Evolutionary conservation across 2,888 invertebrate species (phyloP), one percentile per base, ranked within the genome.

Genomic region (Erebia palarica): DNA sequence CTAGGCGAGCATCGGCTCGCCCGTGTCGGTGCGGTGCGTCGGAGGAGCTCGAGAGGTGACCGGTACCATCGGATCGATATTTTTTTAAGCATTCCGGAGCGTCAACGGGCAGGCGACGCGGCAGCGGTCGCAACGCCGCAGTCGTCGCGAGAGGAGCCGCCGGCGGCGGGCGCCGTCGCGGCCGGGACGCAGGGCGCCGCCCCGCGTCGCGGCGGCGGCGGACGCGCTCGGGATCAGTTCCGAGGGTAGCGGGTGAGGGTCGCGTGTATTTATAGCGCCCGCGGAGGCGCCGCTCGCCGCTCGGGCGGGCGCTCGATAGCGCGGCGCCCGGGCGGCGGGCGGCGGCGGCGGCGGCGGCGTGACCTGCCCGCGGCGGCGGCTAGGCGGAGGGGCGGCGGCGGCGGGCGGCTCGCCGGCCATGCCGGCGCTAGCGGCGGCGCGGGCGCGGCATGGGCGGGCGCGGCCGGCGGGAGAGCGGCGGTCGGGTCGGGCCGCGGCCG

Each of bases 191-290:
- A 13, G 36, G 36, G 72, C 61, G 75, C 42, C 65, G 51, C 73
- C 70, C 44, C 58, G 68, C 36, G 36, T n/a, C n/a, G 5, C n/a
- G 51, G n/a, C n/a, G 51, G 51, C 51, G 51, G 14, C 51, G 51
- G 51, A 77, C 79, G 75, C 16, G 76, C 80, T 81, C 82, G 81
- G 82, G 82, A 81, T 83, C 81, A 73, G 77, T 79, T 84, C 82
- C 78, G 84, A 86, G 88, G 88, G 87, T 84, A 88, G 87, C 84
- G 80, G 89, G 88, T 87, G 88, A 89, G 87, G 89, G 88, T 86
- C 89, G 74, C 72, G 81, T 72, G 81, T 89, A 89, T 88, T 85
- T 83, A 86, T 89, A 88, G 87, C 85, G 85, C 77, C 78, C 85
- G 7, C 7, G 0, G 36, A 36, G 36, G 36, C 36, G 36, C 36